These are phyloP conservation scores for Phrixothrix hirtus DNA, from an alignment of 2,888 invertebrate species.

Conservation along the genomic window DNA sequence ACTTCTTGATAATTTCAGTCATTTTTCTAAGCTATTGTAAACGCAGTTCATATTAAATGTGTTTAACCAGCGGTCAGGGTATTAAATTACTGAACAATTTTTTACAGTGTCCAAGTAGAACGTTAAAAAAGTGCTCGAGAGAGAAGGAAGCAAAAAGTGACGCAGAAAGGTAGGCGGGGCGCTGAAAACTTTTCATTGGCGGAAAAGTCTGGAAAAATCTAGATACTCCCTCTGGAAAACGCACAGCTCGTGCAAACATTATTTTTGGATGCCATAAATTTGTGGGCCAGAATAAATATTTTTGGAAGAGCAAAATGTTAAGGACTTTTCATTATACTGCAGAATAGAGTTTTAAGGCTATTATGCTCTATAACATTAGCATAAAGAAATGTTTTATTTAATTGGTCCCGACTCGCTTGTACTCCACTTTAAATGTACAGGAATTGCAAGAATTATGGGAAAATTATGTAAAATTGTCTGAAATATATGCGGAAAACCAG, in stretches of 20 bases:
- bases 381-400: conserved; percentile 57
- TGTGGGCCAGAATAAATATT: conserved; percentile 58
- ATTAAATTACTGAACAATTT: conserved; percentile 56
- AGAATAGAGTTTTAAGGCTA: conserved; percentile 55
- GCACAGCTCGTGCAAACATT: conserved; percentile 54
- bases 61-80: conserved; percentile 53
- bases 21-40: conserved; percentile 41
- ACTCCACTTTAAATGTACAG: conserved; percentile 22
- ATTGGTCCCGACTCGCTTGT: conserved; percentile 44
- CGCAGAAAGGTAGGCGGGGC: conserved; percentile 50
- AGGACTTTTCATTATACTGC: conserved; percentile 58
- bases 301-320: conserved; percentile 58
- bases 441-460: conserved; percentile 33
- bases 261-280: conserved; percentile 58
- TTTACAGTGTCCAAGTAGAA: conserved; percentile 47
- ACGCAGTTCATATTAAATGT: conserved; percentile 51
- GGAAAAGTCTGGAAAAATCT: conserved; percentile 51
- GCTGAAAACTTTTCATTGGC: conserved; percentile 54
- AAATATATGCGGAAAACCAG: conserved; percentile 23
- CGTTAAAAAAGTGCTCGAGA: conserved; percentile 45
- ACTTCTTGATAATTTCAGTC: conserved; percentile 23
- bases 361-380: conserved; percentile 55
- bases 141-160: conserved; percentile 47
- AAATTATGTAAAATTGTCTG: conserved; percentile 33
- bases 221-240: conserved; percentile 50